Evolutionary conservation across 2,888 invertebrate genomes (phyloP), one percentile per base, ranked within the genome.

Genomic region (Ceriagrion tenellum): DNA sequence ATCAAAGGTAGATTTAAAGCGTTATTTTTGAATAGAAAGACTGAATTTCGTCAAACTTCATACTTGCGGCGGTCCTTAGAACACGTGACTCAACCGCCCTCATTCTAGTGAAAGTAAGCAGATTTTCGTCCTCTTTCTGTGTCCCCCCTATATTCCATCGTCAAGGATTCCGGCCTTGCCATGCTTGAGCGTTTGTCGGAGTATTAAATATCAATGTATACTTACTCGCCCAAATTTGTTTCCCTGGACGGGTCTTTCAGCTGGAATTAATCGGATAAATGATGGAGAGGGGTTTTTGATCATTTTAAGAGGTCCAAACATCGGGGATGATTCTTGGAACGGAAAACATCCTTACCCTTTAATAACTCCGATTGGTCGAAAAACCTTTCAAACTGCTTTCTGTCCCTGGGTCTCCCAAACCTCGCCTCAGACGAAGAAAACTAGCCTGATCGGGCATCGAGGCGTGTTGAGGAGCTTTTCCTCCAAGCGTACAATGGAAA

Each of bases 201-300:
- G 69, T 69, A 69, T 69, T 13, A 69, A 23, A 26, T 69, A 69
- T n/a, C n/a, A n/a, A n/a, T n/a, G n/a, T n/a, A n/a, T 69, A 69
- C 23, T 23, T 69, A 20, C n/a, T 1, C n/a, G 26, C 26, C 4
- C 69, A 69, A n/a, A 26, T 69, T n/a, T 6, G 69, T 69, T 69
- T 26, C 69, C n/a, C 26, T n/a, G 69, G 69, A 69, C n/a, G 69
- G 26, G 26, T n/a, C 69, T 69, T 69, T 69, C 69, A 20, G 12
- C n/a, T n/a, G n/a, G 69, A 69, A 69, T 69, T 69, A 69, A 69
- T 69, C 69, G 69, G 69, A 69, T 69, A n/a, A 69, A n/a, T 69
- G 69, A 1, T n/a, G 59, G 13, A 59, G n/a, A n/a, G 69, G n/a
- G n/a, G 69, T 23, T 13, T 69, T n/a, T 69, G 69, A 69, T 69